phyloP scores from a whole-genome alignment of 2,888 invertebrate species.

The Furcula furcula region DNA sequence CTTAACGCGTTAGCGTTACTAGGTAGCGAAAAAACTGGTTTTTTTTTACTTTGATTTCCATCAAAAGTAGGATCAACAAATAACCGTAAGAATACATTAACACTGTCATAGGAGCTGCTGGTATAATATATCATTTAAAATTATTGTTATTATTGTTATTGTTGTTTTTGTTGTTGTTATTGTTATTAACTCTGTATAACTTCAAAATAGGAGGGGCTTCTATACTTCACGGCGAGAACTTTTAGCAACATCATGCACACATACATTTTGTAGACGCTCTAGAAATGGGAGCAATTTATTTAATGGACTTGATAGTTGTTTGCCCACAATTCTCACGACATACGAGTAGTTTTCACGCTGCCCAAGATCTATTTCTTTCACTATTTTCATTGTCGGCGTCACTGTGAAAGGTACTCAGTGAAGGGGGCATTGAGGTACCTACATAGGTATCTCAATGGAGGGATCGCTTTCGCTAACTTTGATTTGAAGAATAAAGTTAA shows the following conservation, averaged over 20 bases:
- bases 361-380: conserved; percentile 19
- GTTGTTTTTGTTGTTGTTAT: no score
- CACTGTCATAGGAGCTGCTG: no score
- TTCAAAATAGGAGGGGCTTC: no score
- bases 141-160: no score
- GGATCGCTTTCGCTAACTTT: background rate
- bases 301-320: conserved; percentile 62
- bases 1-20: no score
- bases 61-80: no score
- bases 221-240: conserved; percentile 42
- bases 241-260: conserved; percentile 45
- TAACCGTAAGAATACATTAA: no score
- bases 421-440: conserved; percentile 7
- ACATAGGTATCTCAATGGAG: background rate
- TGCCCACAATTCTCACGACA: conserved; percentile 37
- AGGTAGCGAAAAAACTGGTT: no score
- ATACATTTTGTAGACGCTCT: conserved; percentile 45
- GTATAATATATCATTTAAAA: no score
- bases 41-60: no score
- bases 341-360: conserved; percentile 27
- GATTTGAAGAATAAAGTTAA: conserved; percentile 3
- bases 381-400: conserved; percentile 17
- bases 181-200: no score
- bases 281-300: conserved; percentile 63
- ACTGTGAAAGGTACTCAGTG: conserved; percentile 19